Percentiles rank a stretch among this genome's conserved stretches.
These are phyloP conservation scores for Vollenhovia emeryi DNA, from an alignment of 1,140 invertebrate species.

Conservation along the genomic window DNA sequence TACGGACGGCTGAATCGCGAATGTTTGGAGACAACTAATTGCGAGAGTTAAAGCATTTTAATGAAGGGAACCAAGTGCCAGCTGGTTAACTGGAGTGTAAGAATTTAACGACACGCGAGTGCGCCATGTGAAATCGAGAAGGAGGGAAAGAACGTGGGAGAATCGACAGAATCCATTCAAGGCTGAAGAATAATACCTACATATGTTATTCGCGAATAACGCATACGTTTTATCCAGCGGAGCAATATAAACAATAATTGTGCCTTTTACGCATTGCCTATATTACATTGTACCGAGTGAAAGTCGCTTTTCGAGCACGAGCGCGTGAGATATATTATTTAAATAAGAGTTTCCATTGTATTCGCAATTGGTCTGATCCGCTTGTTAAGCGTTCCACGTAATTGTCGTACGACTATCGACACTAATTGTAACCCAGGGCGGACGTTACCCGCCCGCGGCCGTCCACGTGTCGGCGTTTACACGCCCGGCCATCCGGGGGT, in stretches of 20 bases:
- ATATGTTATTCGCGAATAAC: neutral
- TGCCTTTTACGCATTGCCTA: neutral
- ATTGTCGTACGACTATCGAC: neutral
- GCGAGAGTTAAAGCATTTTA: slow-evolving; percentile 38
- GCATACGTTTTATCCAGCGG: neutral
- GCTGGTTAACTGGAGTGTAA: slow-evolving; percentile 66
- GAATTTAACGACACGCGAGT: slow-evolving; percentile 72
- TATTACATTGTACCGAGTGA: neutral
- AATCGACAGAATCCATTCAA: neutral
- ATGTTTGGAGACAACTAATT: slow-evolving; percentile 42
- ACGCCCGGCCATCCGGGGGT: neutral
- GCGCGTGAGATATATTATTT: neutral
- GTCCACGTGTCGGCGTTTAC: slow-evolving; percentile 13
- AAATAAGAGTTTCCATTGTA: neutral
- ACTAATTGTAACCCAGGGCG: neutral
- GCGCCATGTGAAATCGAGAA: slow-evolving; percentile 14
- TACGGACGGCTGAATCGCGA: neutral
- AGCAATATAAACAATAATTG: neutral
- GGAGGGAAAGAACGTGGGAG: neutral
- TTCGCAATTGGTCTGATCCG: neutral
- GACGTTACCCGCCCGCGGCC: neutral
- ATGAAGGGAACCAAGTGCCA: slow-evolving; percentile 20
- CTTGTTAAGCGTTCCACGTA: neutral
- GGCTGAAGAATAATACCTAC: neutral
- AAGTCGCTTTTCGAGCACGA: no score